Evolutionary conservation across 2,113 vertebrate genomes (phyloP), one percentile per base, ranked within the genome.

Genomic region (Syngnathus floridae): DNA sequence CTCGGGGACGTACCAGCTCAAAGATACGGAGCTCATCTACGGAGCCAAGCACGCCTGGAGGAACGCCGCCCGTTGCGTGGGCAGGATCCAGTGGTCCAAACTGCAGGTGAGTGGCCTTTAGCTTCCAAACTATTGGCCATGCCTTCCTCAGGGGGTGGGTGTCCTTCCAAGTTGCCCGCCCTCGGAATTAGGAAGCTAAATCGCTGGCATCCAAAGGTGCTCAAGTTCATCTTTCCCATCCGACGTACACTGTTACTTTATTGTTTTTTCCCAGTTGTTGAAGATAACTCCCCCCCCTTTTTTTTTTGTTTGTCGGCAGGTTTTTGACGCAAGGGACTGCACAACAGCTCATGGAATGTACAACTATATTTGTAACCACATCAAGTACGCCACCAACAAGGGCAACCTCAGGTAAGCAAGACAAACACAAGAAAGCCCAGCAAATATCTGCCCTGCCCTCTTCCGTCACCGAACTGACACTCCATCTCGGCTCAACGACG

Each of bases 1-100:
- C 14, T 93, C 92, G 0, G 92, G 91, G 52, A 95, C 92, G 0
- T 99, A 99, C 85, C 95, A 97, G 77, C 91, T 99, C 69, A 94
- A 93, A 64, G 96, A 99, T 86, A 99, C 92, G 0, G 96, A 99
- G 83, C 89, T 99, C 10, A 98, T 97, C 79, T 99, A 98, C 0
- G 97, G 97, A 0, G 97, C 97, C 70, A 99, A 99, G 74, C 95
- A 98, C 0, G 97, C 95, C 75, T 99, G 95, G 97, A 87, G 97
- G 43, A 99, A 99, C 0, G 96, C 97, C 0, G 88, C 97, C 6
- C 93, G 97, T 9, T 99, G 96, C 0, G 94, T 99, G 0, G 97
- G 97, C 66, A 91, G 96, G 81, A 99, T 99, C 78, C 96, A 99
- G 88, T 99, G 97, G 97, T 99, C 97, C 83, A 99, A 99, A 84